These are phyloP conservation scores for Aramus guarauna DNA, from an alignment of 2,113 vertebrate genomes.

Conservation along the genomic window DNA sequence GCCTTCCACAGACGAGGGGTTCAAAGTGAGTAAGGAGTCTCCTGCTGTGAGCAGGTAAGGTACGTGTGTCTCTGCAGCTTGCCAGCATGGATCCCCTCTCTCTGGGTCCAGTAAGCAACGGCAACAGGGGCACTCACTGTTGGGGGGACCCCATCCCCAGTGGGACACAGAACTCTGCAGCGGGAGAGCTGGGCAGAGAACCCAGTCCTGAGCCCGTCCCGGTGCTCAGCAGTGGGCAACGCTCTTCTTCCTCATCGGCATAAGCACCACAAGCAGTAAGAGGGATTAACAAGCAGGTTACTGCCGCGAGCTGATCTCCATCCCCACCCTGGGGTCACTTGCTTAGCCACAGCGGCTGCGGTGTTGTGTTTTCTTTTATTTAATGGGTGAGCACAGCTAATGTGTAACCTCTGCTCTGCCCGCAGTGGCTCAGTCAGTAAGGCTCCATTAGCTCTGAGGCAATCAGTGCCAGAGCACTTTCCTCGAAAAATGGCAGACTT, in stretches of 20 bases:
- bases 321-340: not conserved
- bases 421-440: not conserved
- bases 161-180: not conserved
- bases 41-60: not conserved
- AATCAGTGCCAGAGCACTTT: not conserved
- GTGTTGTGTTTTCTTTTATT: not conserved
- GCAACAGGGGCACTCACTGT: fast-evolving
- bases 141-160: not conserved
- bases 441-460: constrained; percentile 19
- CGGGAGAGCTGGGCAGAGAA: not conserved
- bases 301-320: not conserved
- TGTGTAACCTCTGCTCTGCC: constrained; percentile 41
- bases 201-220: not conserved
- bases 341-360: not conserved
- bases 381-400: constrained; percentile 14
- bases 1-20: fast-evolving
- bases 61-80: not conserved
- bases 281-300: not conserved
- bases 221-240: not conserved
- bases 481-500: constrained; percentile 16
- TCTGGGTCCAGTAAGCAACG: not conserved
- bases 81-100: not conserved
- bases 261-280: not conserved
- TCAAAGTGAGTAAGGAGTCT: not conserved
- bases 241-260: not conserved